Percentiles rank a stretch among this genome's conserved stretches.
These are phyloP conservation scores for Borostomias antarcticus DNA, from an alignment of 2,797 vertebrate genomes.

Conservation along the genomic window DNA sequence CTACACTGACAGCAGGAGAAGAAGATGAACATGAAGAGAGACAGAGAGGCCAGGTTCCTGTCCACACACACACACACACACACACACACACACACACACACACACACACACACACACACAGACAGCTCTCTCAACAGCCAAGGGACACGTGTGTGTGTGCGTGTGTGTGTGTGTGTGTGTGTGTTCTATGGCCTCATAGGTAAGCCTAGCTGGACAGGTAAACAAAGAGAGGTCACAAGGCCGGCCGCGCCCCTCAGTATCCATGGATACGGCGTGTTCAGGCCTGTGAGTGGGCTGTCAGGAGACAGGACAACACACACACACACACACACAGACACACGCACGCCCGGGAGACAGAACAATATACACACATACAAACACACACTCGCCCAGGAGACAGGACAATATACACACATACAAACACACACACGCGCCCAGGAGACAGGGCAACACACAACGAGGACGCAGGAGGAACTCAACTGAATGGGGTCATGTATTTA, in stretches of 20 bases:
- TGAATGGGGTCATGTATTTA: too few species aligned
- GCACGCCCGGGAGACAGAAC: too few species aligned
- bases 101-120: too few species aligned
- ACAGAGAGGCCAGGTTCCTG: background rate
- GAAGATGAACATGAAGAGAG: background rate
- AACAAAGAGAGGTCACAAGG: background rate
- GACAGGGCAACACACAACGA: too few species aligned
- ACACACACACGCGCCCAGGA: too few species aligned
- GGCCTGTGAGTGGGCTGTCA: background rate
- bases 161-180: background rate
- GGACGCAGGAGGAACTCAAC: too few species aligned
- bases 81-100: too few species aligned
- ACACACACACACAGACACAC: too few species aligned
- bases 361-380: background rate
- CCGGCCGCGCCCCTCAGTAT: background rate
- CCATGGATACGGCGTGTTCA: background rate
- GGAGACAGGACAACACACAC: background rate
- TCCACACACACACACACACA: too few species aligned
- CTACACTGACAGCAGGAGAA: background rate
- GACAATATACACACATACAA: too few species aligned
- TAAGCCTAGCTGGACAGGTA: background rate
- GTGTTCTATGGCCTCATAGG: background rate
- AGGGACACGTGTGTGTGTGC: background rate
- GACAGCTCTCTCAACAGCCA: background rate
- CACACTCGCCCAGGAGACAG: too few species aligned